Evolutionary conservation across 2,797 vertebrate species (phyloP), one percentile per base, ranked within the genome.

Genomic region (Malacoctenus gilli): DNA sequence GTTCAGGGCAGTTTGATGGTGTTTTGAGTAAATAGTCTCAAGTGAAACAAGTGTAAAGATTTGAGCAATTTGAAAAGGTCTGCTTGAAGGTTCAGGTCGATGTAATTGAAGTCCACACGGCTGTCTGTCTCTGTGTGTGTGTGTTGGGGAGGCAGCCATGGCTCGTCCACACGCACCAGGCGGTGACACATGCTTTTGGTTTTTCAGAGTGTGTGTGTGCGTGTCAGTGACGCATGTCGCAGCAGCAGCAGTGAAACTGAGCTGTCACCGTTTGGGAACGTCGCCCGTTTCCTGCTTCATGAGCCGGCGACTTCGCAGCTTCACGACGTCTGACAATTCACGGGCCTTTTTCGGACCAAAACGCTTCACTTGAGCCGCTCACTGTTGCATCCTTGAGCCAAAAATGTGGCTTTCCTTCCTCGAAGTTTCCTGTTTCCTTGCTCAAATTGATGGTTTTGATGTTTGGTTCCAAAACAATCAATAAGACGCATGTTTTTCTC

Each of bases 161-260:
- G n/a, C 16, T 19, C 18, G 41, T 80, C 69, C 73, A 53, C 66
- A 67, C 54, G 32, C 58, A 39, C 48, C 51, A 14, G 56, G 66
- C 70, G 59, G 63, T 83, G 83, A 87, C 68, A 52, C 82, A 77
- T 69, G 67, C 49, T 49, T 72, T 57, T 77, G 76, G 80, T 79
- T 83, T 84, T 70, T 53, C 34, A 42, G 44, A 46, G 48, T 13
- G 43, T 56, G 56, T 60, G 4, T 3, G 56, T 42, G 63, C 61
- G 60, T 64, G 15, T 19, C 15, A 10, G 30, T 32, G 30, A n/a
- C 12, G 30, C 1, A 11, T 32, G 40, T 35, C 14, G 44, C 57
- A 31, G 56, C 43, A 36, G 40, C 18, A 13, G 62, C 81, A 58
- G 57, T 21, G 19, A 52, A 48, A 66, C 64, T 70, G 67, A 74